Base-by-base conservation (phyloP, 2,113 vertebrate species). In the Elachura formosa region DNA sequence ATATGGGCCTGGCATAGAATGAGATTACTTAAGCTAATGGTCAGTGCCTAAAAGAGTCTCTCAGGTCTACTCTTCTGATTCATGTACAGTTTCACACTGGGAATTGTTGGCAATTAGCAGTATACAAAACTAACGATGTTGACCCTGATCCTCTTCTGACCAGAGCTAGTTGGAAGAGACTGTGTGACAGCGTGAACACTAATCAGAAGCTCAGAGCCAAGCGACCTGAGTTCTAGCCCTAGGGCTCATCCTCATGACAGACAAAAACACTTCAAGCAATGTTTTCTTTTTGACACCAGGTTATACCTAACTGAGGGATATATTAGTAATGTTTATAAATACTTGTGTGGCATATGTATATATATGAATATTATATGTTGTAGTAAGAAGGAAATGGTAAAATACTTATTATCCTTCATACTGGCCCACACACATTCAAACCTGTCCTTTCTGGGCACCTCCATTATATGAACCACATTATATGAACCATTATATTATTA, bases 161-260 rank as follows among this genome's bases (percentile, higher is more conserved):
- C 26, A 73, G 13, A 76, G 28, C 4, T n/a, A 36, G 8, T 2
- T 74, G 86, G 78, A 74, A 94, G 49, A 54, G 52, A 31, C 12
- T 28, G 33, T 17, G 23, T 0, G 1, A 26, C 21, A 40, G 15
- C 12, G 20, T 40, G 55, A 26, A 21, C 17, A 82, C 36, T 4
- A 87, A 81, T 51, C 4, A 73, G 62, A 55, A 55, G 28, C 5
- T 25, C 43, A 62, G 23, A 74, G 29, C 5, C 64, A 45, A 61
- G 45, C 10, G 22, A 69, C 8, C 20, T 18, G 14, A 54, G 5
- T 48, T 49, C 26, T 46, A 58, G 34, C 34, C n/a, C 31, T 66
- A 25, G 14, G 41, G 69, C 51, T 54, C 2, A 0, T 12, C 36
- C 17, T 93, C 10, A 7, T 48, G 41, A 61, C 12, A 74, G 6